A percentile compares a stretch with the other conserved stretches of the same genome.
phyloP scores from a whole-genome alignment of 1,140 invertebrate genomes.

The Nasonia longicornis region DNA sequence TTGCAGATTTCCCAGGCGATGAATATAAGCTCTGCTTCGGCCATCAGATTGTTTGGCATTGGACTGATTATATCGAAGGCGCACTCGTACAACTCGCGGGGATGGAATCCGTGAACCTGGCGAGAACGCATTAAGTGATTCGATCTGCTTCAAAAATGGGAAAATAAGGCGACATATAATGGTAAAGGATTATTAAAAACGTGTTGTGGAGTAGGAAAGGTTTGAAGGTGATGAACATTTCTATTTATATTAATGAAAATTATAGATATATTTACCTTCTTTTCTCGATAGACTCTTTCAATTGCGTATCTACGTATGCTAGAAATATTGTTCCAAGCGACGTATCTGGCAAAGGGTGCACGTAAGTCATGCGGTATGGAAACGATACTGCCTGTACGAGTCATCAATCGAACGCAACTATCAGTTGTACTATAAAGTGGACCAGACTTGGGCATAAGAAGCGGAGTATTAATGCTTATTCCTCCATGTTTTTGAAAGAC shows the following conservation, averaged over 20 bases:
- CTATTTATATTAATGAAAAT: too few species aligned
- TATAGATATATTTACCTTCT: conserved; percentile 71
- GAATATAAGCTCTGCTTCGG: conserved; percentile 88
- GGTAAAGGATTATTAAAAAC: conserved; percentile 1
- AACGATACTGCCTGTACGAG: conserved; percentile 83
- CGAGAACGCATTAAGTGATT: not conserved
- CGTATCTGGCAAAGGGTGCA: conserved; percentile 83
- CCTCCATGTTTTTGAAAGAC: conserved; percentile 85
- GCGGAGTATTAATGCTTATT: conserved; percentile 78
- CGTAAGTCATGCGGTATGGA: conserved; percentile 83
- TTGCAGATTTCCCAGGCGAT: conserved; percentile 83
- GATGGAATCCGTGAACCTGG: conserved; percentile 81
- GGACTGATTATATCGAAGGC: conserved; percentile 93
- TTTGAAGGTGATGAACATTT: too few species aligned
- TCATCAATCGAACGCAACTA: conserved; percentile 84
- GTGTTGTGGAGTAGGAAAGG: not conserved
- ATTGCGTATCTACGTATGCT: conserved; percentile 87
- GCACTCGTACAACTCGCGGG: conserved; percentile 89
- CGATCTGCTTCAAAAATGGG: not conserved
- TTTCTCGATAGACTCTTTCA: conserved; percentile 88
- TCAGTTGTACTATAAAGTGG: conserved; percentile 71
- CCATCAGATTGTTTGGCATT: conserved; percentile 76
- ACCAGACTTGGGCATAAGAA: conserved; percentile 80
- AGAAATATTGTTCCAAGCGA: conserved; percentile 85
- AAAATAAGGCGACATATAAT: not conserved